Base-by-base conservation (phyloP, 1,140 invertebrate genomes). In the Drosophila albomicans region DNA sequence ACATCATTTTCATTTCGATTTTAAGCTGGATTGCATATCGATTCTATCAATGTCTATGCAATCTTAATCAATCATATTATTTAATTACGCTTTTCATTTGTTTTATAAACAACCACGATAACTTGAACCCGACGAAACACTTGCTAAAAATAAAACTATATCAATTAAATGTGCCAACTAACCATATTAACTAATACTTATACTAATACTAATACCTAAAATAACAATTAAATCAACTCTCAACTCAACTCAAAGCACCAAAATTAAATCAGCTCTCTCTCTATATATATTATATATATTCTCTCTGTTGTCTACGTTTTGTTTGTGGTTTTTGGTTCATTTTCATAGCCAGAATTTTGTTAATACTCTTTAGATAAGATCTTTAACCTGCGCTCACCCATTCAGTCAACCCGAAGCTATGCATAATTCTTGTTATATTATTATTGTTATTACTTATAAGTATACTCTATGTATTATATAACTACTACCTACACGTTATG, bases 41-140 rank as follows among this genome's bases (percentile, higher is more conserved):
- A 58, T 58, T 63, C 20, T 25, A 25, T 41, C 10, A 10, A 48
- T 58, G 74, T 75, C 66, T 65, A 32, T 69, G 61, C 62, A 72
- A 71, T 76, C 25, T 13, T 25, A 8, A 46, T 70, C 13, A 25
- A 5, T 57, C 46, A 58, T 51, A 30, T 66, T 64, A 6, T 46
- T 75, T 82, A 16, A 13, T 86, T 81, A 71, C 64, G 71, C 59
- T 78, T 67, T 78, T 90, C 76, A 87, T 91, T 91, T 89, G 45
- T n/a, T 71, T 88, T 78, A 75, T 78, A 75, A 59, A 58, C 56
- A 74, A 71, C 61, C 74, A 82, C 54, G 73, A 81, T 81, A 92
- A 91, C 87, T 92, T 92, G 91, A 92, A 92, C 91, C 91, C 79
- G 91, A 92, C 91, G 91, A 92, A 87, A 92, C 91, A 92, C 91